Evolutionary conservation across 2,113 vertebrate species (phyloP).

Genomic region (Eclectus roratus): DNA sequence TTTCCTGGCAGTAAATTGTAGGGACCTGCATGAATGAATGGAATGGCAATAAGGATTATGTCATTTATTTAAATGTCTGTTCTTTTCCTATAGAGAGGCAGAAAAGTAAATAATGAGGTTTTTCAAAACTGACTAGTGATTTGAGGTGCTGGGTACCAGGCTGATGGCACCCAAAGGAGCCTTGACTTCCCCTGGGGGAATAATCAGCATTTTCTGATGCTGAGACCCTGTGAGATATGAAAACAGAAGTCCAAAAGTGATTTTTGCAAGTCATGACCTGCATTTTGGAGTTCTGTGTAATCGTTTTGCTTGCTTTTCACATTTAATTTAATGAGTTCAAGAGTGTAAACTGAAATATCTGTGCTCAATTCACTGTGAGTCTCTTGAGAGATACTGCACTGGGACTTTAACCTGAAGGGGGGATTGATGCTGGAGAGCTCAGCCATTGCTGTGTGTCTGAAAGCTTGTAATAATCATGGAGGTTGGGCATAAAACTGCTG

Average conservation of each 20-base stretch:
- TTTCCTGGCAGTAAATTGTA: constrained; percentile 61
- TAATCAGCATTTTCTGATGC: background rate
- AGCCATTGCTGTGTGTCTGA: background rate
- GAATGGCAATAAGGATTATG: constrained; percentile 63
- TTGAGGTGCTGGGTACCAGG: background rate
- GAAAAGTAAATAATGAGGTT: constrained; percentile 51
- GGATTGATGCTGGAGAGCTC: background rate
- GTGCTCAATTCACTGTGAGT: background rate
- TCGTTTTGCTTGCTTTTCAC: background rate
- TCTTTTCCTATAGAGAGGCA: constrained; percentile 49
- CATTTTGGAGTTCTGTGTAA: accelerated
- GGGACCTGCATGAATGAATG: constrained; percentile 60
- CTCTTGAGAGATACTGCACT: background rate
- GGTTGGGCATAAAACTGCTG: background rate
- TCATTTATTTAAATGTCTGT: constrained; percentile 67
- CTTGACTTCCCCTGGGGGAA: background rate
- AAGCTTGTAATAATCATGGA: background rate
- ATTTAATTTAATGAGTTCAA: background rate
- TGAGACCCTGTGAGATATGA: background rate
- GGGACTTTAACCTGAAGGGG: background rate
- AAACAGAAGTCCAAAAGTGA: background rate
- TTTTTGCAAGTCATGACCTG: background rate
- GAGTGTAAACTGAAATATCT: background rate
- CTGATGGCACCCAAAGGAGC: background rate
- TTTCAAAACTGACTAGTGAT: background rate